Conservation (phyloP, 2,113 vertebrate genomes). For the Calidris pygmaea region DNA sequence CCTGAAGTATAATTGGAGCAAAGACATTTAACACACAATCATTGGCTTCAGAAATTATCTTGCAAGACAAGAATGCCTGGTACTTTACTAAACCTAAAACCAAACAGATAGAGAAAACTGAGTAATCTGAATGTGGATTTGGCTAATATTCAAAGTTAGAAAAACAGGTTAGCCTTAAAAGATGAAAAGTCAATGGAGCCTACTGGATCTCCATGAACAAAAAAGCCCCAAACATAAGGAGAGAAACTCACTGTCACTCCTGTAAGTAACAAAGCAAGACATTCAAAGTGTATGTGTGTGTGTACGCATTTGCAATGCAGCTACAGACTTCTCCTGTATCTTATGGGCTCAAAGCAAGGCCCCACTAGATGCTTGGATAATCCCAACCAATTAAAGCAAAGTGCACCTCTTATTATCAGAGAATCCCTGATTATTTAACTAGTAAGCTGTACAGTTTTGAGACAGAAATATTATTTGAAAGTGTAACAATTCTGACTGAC, state of each 20-base stretch:
- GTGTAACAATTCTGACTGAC: background rate
- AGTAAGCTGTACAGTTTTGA: background rate
- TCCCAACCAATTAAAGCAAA: background rate
- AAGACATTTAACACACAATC: slow-evolving; percentile 46
- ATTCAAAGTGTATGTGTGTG: background rate
- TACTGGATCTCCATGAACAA: background rate
- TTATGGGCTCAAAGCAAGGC: background rate
- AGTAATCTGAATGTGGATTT: background rate
- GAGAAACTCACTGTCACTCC: background rate
- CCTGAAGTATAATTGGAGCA: slow-evolving; percentile 71
- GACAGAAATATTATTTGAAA: background rate
- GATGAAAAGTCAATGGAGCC: background rate
- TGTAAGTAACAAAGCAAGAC: background rate
- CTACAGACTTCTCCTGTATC: background rate
- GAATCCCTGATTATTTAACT: background rate
- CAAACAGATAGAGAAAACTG: background rate
- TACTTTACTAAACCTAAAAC: background rate
- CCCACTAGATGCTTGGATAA: background rate
- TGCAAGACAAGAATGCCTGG: background rate
- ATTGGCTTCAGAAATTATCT: slow-evolving; percentile 3
- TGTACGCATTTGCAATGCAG: background rate
- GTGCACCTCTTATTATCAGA: background rate
- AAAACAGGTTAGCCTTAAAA: background rate
- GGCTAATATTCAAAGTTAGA: background rate
- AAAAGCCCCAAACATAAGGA: background rate